These are phyloP conservation scores for Lerema accius DNA, from an alignment of 1,140 invertebrate species.

Conservation along the genomic window DNA sequence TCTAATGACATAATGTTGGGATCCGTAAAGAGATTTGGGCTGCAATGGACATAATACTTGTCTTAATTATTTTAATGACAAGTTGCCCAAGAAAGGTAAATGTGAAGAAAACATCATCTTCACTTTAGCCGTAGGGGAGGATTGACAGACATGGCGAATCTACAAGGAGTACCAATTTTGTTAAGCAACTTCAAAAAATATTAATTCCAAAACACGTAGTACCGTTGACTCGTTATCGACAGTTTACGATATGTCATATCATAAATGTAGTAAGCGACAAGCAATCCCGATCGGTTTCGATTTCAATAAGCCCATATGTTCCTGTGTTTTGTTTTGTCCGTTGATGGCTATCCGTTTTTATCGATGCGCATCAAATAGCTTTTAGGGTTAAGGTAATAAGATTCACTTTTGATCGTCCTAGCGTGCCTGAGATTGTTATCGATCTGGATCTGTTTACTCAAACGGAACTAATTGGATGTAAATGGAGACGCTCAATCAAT, in stretches of 20 bases:
- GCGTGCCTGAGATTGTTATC: slow-evolving; percentile 1
- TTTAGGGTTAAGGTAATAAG: not conserved
- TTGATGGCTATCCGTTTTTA: slow-evolving; percentile 19
- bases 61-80: too few species aligned
- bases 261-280: slow-evolving; percentile 52
- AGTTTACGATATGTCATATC: slow-evolving; percentile 44
- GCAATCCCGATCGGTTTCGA: slow-evolving; percentile 47
- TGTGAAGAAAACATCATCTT: too few species aligned
- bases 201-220: slow-evolving; percentile 26
- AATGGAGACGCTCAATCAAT: slow-evolving; percentile 28
- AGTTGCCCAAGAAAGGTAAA: too few species aligned
- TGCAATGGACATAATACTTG: too few species aligned
- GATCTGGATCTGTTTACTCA: slow-evolving; percentile 27
- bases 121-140: too few species aligned
- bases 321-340: slow-evolving; percentile 35
- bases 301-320: slow-evolving; percentile 43
- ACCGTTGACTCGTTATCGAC: slow-evolving; percentile 38
- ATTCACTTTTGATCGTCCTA: not conserved
- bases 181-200: not conserved
- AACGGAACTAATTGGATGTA: slow-evolving; percentile 27
- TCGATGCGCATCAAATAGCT: not conserved
- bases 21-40: too few species aligned
- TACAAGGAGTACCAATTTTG: too few species aligned
- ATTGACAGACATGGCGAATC: too few species aligned
- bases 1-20: too few species aligned